Evolutionary conservation across 2,888 invertebrate species (phyloP).

Genomic region (Bombylius major): DNA sequence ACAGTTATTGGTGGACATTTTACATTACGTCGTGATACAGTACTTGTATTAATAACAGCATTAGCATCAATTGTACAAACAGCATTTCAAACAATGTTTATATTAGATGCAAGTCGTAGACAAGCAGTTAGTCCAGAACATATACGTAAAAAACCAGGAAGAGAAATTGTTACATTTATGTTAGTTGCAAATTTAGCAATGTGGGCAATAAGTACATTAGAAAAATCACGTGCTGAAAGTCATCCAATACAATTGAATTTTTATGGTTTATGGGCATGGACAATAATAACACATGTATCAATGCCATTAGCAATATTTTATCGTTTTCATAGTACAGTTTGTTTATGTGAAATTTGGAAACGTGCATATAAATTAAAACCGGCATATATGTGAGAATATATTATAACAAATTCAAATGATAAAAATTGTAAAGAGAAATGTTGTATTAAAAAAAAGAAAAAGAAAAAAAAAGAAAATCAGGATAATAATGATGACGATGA

Average conservation of each 20-base stretch:
- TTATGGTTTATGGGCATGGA: conserved; percentile 91
- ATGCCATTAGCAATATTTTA: conserved; percentile 90
- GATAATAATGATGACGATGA: too few species aligned
- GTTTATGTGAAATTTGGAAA: conserved; percentile 94
- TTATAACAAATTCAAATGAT: not conserved
- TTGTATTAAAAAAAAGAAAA: too few species aligned
- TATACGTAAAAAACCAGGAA: conserved; percentile 74
- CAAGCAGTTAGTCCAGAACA: conserved; percentile 71
- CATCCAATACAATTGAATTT: conserved; percentile 86
- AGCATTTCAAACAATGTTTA: conserved; percentile 80
- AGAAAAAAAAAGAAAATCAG: too few species aligned
- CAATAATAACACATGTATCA: conserved; percentile 86
- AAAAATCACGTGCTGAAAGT: conserved; percentile 81
- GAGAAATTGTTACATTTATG: conserved; percentile 87
- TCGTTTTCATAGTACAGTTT: conserved; percentile 89
- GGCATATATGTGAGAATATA: conserved; percentile 57
- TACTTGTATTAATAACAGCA: conserved; percentile 71
- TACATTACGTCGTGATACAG: conserved; percentile 65
- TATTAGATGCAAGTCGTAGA: conserved; percentile 78
- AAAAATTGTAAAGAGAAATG: not conserved
- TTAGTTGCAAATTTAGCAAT: conserved; percentile 81
- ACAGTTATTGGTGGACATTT: conserved; percentile 90
- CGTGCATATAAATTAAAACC: conserved; percentile 86
- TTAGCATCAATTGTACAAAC: conserved; percentile 79
- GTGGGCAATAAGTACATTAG: conserved; percentile 90